Percentiles rank a stretch among this genome's conserved stretches.
Evolutionary conservation across 2,797 vertebrate genomes (phyloP).

Genomic region (Hybognathus amarus): DNA sequence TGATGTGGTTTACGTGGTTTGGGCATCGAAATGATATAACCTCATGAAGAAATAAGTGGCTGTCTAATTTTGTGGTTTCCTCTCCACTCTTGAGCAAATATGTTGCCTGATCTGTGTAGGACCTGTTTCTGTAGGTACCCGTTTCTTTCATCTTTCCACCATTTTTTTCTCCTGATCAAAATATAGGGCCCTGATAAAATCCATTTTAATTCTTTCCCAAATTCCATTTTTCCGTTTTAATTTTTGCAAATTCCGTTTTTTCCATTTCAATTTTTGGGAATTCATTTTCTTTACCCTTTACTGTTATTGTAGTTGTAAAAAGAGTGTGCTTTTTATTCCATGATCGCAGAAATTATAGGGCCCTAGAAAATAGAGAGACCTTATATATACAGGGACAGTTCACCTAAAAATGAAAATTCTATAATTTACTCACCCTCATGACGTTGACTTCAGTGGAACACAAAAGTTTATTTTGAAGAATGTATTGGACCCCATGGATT

Average conservation of each 20-base stretch:
- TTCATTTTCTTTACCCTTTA: no score
- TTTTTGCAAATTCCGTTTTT: no score
- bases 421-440: background rate
- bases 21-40: background rate
- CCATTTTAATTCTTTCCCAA: no score
- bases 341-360: no score
- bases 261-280: no score
- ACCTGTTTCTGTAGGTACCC: background rate
- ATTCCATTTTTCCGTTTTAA: no score
- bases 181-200: no score
- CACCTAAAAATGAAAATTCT: background rate
- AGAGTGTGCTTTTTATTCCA: no score
- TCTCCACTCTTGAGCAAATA: background rate
- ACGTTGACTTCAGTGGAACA: background rate
- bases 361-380: background rate
- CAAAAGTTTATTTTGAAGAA: background rate
- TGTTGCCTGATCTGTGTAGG: no score
- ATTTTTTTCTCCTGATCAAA: background rate
- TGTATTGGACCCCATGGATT: background rate
- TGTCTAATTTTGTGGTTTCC: background rate
- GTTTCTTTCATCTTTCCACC: background rate
- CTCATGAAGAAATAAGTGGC: background rate
- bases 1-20: background rate
- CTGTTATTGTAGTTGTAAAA: no score
- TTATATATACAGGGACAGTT: constrained; percentile 8